phyloP scores from a whole-genome alignment of 2,113 vertebrate species.

The Phoxinus phoxinus region DNA sequence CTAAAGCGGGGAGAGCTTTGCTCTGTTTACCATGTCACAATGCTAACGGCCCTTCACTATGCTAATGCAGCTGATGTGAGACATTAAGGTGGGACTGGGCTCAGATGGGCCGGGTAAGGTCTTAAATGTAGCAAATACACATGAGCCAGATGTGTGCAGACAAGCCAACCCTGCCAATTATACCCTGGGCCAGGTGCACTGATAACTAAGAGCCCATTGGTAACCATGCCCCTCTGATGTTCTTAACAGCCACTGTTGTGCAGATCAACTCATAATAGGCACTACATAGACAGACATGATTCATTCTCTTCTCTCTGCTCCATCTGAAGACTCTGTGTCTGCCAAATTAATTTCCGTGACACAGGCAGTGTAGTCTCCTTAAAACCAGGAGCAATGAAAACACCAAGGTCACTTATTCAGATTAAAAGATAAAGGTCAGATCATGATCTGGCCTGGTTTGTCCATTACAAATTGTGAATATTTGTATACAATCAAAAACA shows the following conservation, averaged over 20 bases:
- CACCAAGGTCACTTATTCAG: constrained; percentile 52
- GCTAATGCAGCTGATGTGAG: constrained; percentile 81
- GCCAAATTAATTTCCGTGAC: constrained; percentile 72
- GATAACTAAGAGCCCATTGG: constrained; percentile 79
- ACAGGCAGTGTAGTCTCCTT: constrained; percentile 52
- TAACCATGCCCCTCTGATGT: constrained; percentile 79
- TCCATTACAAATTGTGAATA: constrained; percentile 23
- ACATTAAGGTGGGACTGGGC: constrained; percentile 75
- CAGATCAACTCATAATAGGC: constrained; percentile 79
- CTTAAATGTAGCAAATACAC: constrained; percentile 75
- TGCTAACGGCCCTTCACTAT: constrained; percentile 83
- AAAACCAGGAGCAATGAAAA: constrained; percentile 34
- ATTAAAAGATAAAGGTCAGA: constrained; percentile 45
- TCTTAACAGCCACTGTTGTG: constrained; percentile 72
- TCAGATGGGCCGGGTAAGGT: constrained; percentile 78
- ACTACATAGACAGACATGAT: constrained; percentile 72
- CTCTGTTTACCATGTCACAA: constrained; percentile 76
- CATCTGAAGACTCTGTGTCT: constrained; percentile 48
- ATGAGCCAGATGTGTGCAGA: constrained; percentile 70
- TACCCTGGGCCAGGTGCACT: constrained; percentile 81
- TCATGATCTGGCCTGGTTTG: constrained; percentile 37
- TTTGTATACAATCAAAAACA: neutral
- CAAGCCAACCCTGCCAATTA: constrained; percentile 77
- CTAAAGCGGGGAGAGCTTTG: constrained; percentile 67
- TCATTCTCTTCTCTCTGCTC: constrained; percentile 66